Base-by-base conservation (phyloP, 2,113 vertebrate species). In the Sceloporus tristichus region DNA sequence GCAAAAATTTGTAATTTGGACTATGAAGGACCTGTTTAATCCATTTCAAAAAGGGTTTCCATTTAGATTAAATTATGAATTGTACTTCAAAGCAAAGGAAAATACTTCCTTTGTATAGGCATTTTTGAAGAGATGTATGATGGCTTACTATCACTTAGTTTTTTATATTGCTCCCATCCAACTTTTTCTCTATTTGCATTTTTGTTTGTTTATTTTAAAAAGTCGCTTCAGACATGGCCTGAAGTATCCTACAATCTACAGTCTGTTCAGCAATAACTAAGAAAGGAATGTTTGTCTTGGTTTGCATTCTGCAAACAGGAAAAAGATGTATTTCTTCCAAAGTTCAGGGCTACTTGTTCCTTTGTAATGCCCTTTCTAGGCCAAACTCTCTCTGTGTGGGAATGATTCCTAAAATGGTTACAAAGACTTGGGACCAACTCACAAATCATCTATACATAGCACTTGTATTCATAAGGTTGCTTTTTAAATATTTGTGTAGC, bases 151-250 rank as follows among this genome's bases (percentile, higher is more conserved):
- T 59, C 4, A 10, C 8, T 59, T 74, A 53, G 27, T 42, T 19
- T 73, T 73, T 73, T 54, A 23, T 84, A 42, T n/a, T 5, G 18
- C 71, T 84, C 42, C 48, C 23, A 1, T 75, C 54, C 53, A 75
- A 18, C n/a, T 34, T 84, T 82, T 68, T 5, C 29, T 73, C 68
- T 10, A 54, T 48, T 73, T 65, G 56, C 62, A 59, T 42, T 21
- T 38, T 66, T 42, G 29, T 3, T 68, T 68, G 23, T 68, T 68
- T 68, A 16, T 62, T 85, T 14, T 48, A 23, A 83, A 48, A 5
- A 2, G 5, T 34, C 4, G 8, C 59, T n/a, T 19, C 0, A 0
- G 89, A 9, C n/a, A 0, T 38, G 1, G 7, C 27, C 9, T 73
- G 56, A 18, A 14, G 19, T 65, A 48, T 19, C 70, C 74, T 66